phyloP scores from a whole-genome alignment of 2,797 vertebrate species.

The Cetoscarus ocellatus region DNA sequence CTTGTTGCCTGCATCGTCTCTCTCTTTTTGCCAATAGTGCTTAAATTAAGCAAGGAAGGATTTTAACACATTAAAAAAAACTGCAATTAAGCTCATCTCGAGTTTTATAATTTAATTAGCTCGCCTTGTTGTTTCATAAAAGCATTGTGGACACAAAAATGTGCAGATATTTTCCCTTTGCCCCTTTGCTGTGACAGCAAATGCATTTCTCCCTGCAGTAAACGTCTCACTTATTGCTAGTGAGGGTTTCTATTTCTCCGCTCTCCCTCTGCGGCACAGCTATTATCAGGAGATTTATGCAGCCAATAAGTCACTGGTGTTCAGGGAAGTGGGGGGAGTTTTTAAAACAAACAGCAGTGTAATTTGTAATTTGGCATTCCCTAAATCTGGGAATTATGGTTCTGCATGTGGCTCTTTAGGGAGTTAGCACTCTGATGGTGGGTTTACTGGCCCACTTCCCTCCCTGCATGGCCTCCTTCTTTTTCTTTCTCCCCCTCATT shows the following conservation, averaged over 20 bases:
- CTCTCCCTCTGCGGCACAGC: conserved; percentile 58
- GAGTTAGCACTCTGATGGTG: conserved; percentile 77
- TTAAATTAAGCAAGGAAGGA: conserved; percentile 56
- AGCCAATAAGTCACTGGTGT: conserved; percentile 77
- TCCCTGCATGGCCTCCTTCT: conserved; percentile 44
- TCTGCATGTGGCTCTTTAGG: conserved; percentile 73
- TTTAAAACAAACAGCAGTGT: conserved; percentile 82
- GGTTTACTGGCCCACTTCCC: conserved; percentile 71
- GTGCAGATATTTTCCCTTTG: conserved; percentile 5
- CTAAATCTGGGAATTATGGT: conserved; percentile 82
- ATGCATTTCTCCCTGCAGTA: conserved; percentile 42
- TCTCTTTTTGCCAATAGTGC: conserved; percentile 54
- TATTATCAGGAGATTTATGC: conserved; percentile 77
- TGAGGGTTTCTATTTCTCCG: conserved; percentile 44
- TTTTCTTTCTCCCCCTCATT: conserved; percentile 54
- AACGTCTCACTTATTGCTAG: conserved; percentile 66
- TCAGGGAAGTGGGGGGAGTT: conserved; percentile 75
- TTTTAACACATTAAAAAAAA: conserved; percentile 58
- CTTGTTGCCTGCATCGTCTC: conserved; percentile 39
- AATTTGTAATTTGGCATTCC: conserved; percentile 82
- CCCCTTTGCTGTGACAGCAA: conserved; percentile 60
- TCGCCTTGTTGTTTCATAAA: conserved; percentile 66
- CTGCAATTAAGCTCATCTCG: conserved; percentile 70
- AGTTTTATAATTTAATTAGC: conserved; percentile 74
- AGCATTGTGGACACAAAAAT: conserved; percentile 57